Evolutionary conservation across 2,888 invertebrate species (phyloP), one percentile per base, ranked within the genome.

Genomic region (Synergus gifuensis): DNA sequence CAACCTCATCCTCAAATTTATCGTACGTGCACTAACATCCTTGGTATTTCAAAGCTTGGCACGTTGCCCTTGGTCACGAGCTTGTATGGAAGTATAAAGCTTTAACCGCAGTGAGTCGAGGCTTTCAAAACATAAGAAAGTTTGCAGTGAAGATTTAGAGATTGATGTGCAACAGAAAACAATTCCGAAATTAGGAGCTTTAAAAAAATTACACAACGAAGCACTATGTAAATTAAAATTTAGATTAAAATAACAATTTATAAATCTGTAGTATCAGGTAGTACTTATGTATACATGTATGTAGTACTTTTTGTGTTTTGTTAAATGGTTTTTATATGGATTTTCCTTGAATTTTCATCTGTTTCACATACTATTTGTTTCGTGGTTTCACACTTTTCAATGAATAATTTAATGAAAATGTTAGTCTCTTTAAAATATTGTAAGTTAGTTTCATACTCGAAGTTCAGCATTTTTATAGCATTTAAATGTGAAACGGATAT

Each of bases 31-130:
- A 67, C 67, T 67, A 46, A 67, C 42, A 67, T 67, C 67, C 67
- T 67, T 46, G 67, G 28, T 67, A 67, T 67, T 67, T 67, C 46
- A 67, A 67, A 67, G 67, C 67, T 67, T 67, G 67, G 67, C 67
- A 67, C 46, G 46, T 46, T 67, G 67, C 67, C 67, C 67, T 67
- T 67, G 46, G 46, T 67, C 46, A 28, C 67, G 67, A 67, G 67
- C 67, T 67, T 46, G 28, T 67, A 67, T 67, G 67, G 46, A 46
- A 67, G 67, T 67, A 46, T 28, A 28, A 67, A 67, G 44, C 67
- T 67, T 42, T 28, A 67, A 22, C 67, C 46, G 67, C 46, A 67
- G 46, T 67, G 49, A 49, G 46, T 67, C 46, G 67, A 22, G 67
- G 67, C 67, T 67, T 67, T 46, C 67, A 67, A 67, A 67, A 46